Percentiles rank a stretch among this genome's conserved stretches.
phyloP scores from a whole-genome alignment of 2,888 invertebrate species.

The Sinhomidia bicolor region DNA sequence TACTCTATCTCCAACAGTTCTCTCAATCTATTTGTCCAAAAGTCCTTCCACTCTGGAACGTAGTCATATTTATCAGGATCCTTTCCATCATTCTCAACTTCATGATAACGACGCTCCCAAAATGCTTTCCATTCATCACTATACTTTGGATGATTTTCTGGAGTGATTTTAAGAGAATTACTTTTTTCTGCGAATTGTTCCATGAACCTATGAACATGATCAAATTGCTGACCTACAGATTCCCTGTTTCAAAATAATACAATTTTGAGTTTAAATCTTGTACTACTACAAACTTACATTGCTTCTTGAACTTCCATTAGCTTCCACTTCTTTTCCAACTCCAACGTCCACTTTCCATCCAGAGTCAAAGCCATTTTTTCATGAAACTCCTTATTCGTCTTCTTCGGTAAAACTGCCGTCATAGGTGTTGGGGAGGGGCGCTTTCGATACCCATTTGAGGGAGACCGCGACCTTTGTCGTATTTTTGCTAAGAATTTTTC shows the following conservation, averaged over 20 bases:
- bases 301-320: slow-evolving; percentile 77
- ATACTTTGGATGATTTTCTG: slow-evolving; percentile 78
- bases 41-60: slow-evolving; percentile 78
- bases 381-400: slow-evolving; percentile 73
- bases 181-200: slow-evolving; percentile 69
- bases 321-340: slow-evolving; percentile 78
- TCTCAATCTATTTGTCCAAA: slow-evolving; percentile 74
- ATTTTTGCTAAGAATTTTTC: slow-evolving; percentile 75
- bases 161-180: slow-evolving; percentile 60
- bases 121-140: slow-evolving; percentile 77
- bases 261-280: too few species aligned
- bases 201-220: slow-evolving; percentile 59
- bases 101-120: slow-evolving; percentile 78
- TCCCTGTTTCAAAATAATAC: too few species aligned
- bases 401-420: slow-evolving; percentile 39
- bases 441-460: slow-evolving; percentile 55
- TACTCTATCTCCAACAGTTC: slow-evolving; percentile 71
- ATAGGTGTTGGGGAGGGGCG: slow-evolving; percentile 51
- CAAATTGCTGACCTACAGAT: too few species aligned
- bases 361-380: slow-evolving; percentile 76
- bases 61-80: slow-evolving; percentile 77
- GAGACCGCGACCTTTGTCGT: slow-evolving; percentile 63
- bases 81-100: slow-evolving; percentile 74
- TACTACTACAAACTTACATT: too few species aligned
- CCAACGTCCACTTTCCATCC: slow-evolving; percentile 78